Conservation (phyloP, 2,113 vertebrate species). For the Rhinopomastus cyanomelas region DNA sequence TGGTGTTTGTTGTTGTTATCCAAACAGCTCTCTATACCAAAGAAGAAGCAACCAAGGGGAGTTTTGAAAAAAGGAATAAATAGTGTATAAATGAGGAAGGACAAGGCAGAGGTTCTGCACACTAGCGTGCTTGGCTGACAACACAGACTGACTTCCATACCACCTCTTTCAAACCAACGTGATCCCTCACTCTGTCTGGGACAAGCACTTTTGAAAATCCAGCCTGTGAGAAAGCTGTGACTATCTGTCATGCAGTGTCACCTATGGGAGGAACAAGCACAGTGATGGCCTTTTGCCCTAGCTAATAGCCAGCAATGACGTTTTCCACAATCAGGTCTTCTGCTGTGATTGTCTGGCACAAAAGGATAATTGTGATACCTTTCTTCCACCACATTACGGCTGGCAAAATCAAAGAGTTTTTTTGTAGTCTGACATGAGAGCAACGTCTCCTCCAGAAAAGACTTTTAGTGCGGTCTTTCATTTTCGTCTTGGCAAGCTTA, state of each 20-base stretch:
- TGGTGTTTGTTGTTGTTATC: background rate
- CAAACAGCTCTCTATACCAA: background rate
- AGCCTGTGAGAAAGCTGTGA: background rate
- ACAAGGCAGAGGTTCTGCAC: background rate
- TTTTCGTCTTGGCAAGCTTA: background rate
- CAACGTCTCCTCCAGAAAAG: background rate
- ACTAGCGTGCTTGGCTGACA: background rate
- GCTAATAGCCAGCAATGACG: background rate
- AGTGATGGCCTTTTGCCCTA: background rate
- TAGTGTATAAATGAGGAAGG: background rate
- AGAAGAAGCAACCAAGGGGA: background rate
- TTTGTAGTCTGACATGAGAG: background rate
- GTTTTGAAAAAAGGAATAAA: background rate
- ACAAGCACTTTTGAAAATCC: background rate
- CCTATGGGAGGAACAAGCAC: background rate
- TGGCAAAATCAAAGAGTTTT: background rate
- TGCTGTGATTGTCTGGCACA: background rate
- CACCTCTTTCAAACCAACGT: background rate
- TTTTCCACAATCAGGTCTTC: background rate
- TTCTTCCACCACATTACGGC: background rate
- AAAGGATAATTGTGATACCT: background rate
- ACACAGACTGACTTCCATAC: background rate
- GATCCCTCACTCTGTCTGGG: background rate
- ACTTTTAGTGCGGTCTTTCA: background rate
- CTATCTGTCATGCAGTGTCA: background rate